A percentile compares a stretch with the other conserved stretches of the same genome.
phyloP scores from a whole-genome alignment of 2,888 invertebrate species.

The Geophilus truncorum region DNA sequence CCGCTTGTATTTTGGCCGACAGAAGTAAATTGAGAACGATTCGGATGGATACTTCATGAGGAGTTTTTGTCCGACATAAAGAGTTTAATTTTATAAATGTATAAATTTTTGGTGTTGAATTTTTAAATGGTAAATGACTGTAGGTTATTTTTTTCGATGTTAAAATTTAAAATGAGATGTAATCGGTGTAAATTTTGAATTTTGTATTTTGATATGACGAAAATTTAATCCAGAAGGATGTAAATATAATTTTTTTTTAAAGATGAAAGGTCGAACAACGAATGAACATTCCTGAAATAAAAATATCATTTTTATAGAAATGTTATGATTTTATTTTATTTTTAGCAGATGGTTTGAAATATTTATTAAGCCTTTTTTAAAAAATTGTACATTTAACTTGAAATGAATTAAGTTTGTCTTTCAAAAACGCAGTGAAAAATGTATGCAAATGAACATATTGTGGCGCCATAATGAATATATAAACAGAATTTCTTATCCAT shows the following conservation, averaged over 20 bases:
- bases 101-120: background rate
- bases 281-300: background rate
- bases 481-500: too few species aligned
- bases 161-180: background rate
- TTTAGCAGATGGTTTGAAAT: too few species aligned
- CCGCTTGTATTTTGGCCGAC: slow-evolving; percentile 64
- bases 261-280: background rate
- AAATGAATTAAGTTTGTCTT: too few species aligned
- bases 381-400: too few species aligned
- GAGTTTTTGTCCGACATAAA: background rate
- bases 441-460: too few species aligned
- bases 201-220: background rate
- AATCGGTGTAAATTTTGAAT: background rate
- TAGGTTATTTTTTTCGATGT: background rate
- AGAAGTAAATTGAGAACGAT: slow-evolving; percentile 61
- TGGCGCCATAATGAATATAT: too few species aligned
- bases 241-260: too few species aligned
- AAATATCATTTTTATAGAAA: background rate
- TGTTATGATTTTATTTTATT: background rate
- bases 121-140: background rate
- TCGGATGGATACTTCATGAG: slow-evolving; percentile 54
- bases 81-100: background rate
- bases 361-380: too few species aligned
- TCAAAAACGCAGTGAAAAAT: too few species aligned
- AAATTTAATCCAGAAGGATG: too few species aligned